Evolutionary conservation across 37 sponge, comb jelly and placozoan species (phyloP), one percentile per base, ranked within the genome.

Genomic region (Cliona cf. orientalis): DNA sequence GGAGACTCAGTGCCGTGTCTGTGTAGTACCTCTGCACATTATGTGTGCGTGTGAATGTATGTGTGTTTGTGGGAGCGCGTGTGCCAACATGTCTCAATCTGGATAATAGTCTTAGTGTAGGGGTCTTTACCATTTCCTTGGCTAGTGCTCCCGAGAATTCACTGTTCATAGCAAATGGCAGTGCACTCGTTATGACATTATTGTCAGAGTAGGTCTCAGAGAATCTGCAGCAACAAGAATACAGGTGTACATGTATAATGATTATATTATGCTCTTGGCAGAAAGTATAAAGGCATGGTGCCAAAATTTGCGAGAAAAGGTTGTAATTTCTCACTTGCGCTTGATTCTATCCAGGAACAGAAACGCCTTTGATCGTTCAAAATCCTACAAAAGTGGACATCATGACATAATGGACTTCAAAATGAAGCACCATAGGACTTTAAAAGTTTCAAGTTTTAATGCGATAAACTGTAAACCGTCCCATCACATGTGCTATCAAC

Each of bases 361-460:
- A 44, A 95, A 95, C 29, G 95, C 95, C 45, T 72, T 95, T 36
- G 92, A 87, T 45, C 95, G 46, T 53, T 91, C 87, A 85, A 95
- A 95, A 31, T 95, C 95, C 95, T 95, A 40, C 21, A 71, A 2
- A 46, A n/a, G n/a, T n/a, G n/a, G n/a, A n/a, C n/a, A n/a, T n/a
- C n/a, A n/a, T n/a, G n/a, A n/a, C n/a, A n/a, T n/a, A n/a, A n/a
- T n/a, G n/a, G n/a, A n/a, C n/a, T n/a, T n/a, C n/a, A n/a, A n/a
- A n/a, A 38, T n/a, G 31, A 28, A 66, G 3, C 2, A 22, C 33
- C 34, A 33, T 23, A 74, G 21, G 11, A 49, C 11, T 11, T 33
- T 34, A 37, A 63, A 3, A 25, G 21, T 21, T 5, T 29, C 62
- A 32, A 7, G 4, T n/a, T 19, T 29, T 26, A 42, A 72, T 19